Evolutionary conservation across 2,888 invertebrate genomes (phyloP).

Genomic region (Hyles lineata): DNA sequence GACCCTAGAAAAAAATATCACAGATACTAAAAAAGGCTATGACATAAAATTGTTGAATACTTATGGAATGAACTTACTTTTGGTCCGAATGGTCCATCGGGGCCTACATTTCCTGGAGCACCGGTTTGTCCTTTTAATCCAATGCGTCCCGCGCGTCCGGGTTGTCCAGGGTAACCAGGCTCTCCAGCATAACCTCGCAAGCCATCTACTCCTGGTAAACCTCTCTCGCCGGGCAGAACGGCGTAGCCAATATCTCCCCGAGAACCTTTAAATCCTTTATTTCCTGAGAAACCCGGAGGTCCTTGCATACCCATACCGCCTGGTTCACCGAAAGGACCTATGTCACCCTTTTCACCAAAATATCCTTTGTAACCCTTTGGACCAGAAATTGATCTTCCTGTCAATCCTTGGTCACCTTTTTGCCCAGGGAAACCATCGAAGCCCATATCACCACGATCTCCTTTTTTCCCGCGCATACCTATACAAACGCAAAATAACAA

Average conservation of each 20-base stretch:
- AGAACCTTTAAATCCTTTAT: slow-evolving; percentile 81
- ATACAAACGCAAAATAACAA: neutral
- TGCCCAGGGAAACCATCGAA: slow-evolving; percentile 65
- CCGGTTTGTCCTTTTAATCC: slow-evolving; percentile 77
- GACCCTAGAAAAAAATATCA: slow-evolving; percentile 61
- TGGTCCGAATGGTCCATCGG: slow-evolving; percentile 83
- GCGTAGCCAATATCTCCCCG: slow-evolving; percentile 80
- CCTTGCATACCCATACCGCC: slow-evolving; percentile 83
- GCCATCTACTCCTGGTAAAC: slow-evolving; percentile 67
- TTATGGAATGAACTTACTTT: slow-evolving; percentile 66
- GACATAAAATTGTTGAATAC: neutral
- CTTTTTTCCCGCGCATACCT: slow-evolving; percentile 60
- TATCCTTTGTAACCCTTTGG: slow-evolving; percentile 87
- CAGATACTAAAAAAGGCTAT: slow-evolving; percentile 28
- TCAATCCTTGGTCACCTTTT: slow-evolving; percentile 66
- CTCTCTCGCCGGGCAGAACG: slow-evolving; percentile 71
- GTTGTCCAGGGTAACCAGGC: slow-evolving; percentile 84
- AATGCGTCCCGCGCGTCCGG: slow-evolving; percentile 77
- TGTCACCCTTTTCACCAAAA: slow-evolving; percentile 87
- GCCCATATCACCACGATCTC: slow-evolving; percentile 67
- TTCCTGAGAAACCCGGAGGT: slow-evolving; percentile 86
- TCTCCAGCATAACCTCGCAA: slow-evolving; percentile 84
- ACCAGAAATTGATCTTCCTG: slow-evolving; percentile 69
- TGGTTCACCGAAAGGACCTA: slow-evolving; percentile 86
- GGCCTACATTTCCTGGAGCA: slow-evolving; percentile 84